Evolutionary conservation across 2,888 invertebrate genomes (phyloP), one percentile per base, ranked within the genome.

Genomic region (Nemotelus pantherinus): DNA sequence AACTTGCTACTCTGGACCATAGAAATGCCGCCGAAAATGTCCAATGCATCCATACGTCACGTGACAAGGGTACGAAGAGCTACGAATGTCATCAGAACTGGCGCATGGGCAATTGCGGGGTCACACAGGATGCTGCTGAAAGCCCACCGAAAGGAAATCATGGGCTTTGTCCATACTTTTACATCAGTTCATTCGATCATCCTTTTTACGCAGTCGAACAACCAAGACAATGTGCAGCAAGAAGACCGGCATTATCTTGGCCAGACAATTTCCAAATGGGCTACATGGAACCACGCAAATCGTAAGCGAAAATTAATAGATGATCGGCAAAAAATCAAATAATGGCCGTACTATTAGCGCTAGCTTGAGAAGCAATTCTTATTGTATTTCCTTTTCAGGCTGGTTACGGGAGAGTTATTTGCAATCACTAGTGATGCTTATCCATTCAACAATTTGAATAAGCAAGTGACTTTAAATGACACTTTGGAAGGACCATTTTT

Each of bases 1-100:
- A 84, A 77, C 76, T 75, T 47, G 5, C 48, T 5, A 60, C 41
- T 10, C 48, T 60, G 3, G 83, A 85, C 79, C 85, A 86, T 71
- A 82, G 83, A 25, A 82, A 81, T 39, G 83, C 86, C 0, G 86
- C 86, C 0, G 82, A 84, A 68, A 82, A 84, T 80, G 86, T 87
- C 2, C 85, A 84, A 77, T 87, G 87, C 53, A 86, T 86, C 75
- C 86, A 87, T 65, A 83, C 86, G 0, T 86, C 85, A 44, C 82
- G 84, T 2, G 86, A 86, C 63, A 86, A 86, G 75, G 86, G 86
- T 41, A 85, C 87, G 2, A 81, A 84, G 2, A 82, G 84, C 63
- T 83, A 83, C 39, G 78, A 78, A 48, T 87, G 86, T 74, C 85
- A 87, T 80, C 84, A 86, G 77, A 85, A 87, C 77, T 85, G 87